phyloP scores from a whole-genome alignment of 30 jellyfish, hydroid and myxozoan genomes.

The Clytia hemisphaerica region DNA sequence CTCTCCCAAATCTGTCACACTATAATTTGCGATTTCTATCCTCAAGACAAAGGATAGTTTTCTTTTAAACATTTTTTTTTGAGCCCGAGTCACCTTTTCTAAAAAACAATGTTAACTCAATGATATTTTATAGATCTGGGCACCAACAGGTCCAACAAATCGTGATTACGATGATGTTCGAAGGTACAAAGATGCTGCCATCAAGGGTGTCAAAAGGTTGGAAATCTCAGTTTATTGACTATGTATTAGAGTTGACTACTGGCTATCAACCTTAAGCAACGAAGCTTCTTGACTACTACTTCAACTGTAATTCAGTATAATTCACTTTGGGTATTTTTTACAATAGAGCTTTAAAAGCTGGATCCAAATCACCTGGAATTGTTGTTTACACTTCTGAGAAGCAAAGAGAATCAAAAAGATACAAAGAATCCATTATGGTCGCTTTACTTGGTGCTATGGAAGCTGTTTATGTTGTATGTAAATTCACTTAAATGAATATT shows the following conservation, averaged over 20 bases:
- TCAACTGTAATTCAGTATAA: neutral
- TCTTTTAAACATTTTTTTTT: too few relatives aligned
- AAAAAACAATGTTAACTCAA: too few relatives aligned
- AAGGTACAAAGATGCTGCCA: constrained; percentile 75
- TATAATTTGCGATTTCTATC: neutral
- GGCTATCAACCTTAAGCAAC: too few relatives aligned
- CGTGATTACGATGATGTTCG: constrained; percentile 90
- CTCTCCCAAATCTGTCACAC: neutral
- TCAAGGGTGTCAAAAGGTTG: constrained; percentile 66
- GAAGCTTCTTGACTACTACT: neutral
- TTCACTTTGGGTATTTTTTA: neutral
- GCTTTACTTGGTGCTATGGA: constrained; percentile 78
- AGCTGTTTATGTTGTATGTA: constrained; percentile 92
- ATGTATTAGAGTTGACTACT: too few relatives aligned
- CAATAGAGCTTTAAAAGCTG: constrained; percentile 81
- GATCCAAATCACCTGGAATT: constrained; percentile 47
- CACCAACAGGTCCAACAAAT: constrained; percentile 93
- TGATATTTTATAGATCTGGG: constrained; percentile 60
- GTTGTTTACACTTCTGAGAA: constrained; percentile 23
- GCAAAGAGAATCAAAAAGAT: constrained; percentile 36
- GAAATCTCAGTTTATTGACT: too few relatives aligned
- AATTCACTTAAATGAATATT: neutral
- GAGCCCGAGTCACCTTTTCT: too few relatives aligned
- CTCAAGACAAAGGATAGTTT: neutral
- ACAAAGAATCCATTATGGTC: constrained; percentile 55